Evolutionary conservation across 2,797 vertebrate genomes (phyloP).

Genomic region (Sardinella longiceps): DNA sequence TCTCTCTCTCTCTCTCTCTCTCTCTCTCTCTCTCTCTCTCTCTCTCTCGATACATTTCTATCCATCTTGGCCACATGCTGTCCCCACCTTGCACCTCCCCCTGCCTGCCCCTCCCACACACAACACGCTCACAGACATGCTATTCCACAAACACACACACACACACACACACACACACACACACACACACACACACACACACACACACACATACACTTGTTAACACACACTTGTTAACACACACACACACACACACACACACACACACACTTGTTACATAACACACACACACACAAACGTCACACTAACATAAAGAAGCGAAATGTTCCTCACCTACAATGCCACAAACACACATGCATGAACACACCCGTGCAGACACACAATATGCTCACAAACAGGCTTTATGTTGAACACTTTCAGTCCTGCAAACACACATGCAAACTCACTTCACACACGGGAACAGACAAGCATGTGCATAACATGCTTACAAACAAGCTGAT

Average conservation of each 20-base stretch:
- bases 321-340: conserved; percentile 18
- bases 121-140: conserved; percentile 25
- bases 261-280: not conserved
- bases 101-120: not conserved
- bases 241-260: too few relatives aligned
- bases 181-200: conserved; percentile 29
- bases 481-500: not conserved
- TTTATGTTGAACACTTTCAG: conserved; percentile 8
- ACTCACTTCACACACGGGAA: too few relatives aligned
- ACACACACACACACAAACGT: not conserved
- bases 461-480: not conserved
- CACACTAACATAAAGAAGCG: too few relatives aligned
- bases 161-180: not conserved
- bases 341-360: conserved; percentile 17
- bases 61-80: not conserved
- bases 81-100: not conserved
- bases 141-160: not conserved
- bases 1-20: not conserved
- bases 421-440: not conserved
- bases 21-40: not conserved
- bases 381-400: not conserved
- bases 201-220: not conserved
- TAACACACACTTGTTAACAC: too few relatives aligned
- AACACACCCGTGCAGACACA: not conserved
- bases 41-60: not conserved